Base-by-base conservation (phyloP, 2,113 vertebrate species). In the Etheostoma spectabile region DNA sequence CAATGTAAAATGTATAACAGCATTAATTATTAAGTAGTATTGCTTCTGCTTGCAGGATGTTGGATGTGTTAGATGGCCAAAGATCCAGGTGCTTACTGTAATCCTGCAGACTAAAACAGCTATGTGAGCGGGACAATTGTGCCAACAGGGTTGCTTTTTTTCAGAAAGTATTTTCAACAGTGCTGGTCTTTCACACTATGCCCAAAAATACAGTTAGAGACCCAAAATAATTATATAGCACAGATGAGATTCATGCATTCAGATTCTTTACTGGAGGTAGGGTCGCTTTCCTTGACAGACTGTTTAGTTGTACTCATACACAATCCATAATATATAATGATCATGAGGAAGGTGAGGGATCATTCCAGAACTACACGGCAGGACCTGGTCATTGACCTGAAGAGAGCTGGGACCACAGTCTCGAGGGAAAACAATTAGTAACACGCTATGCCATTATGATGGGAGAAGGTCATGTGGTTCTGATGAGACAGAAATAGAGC, bases 21-120 rank as follows among this genome's bases (percentile, higher is more conserved):
- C 61, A 82, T 63, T 51, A 64, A 69, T 70, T 64, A 76, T 70
- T 57, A 64, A 82, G 38, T 33, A 63, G 57, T 51, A 49, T 64
- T 75, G 38, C 52, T 57, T 27, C 59, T 51, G 38, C 56, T 62
- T 55, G 10, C 63, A 48, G 14, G 33, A 19, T 74, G 48, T 55
- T 69, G 35, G 18, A 57, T 76, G 65, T 60, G 53, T 57, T 30
- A 13, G 30, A 18, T 45, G 65, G 33, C 59, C 1, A n/a, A 24
- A 1, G 7, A 60, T 80, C 52, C 69, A 52, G 59, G 49, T n/a
- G 33, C 33, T 19, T 21, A 38, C 57, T 64, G n/a, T 30, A 35
- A 30, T 69, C 33, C 30, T 30, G 33, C 6, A 3, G 49, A n/a
- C 49, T 62, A 10, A 19, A 51, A 62, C 76, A 82, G 21, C 55